Evolutionary conservation across 2,888 invertebrate genomes (phyloP), one percentile per base, ranked within the genome.

Genomic region (Pandemis heparana): DNA sequence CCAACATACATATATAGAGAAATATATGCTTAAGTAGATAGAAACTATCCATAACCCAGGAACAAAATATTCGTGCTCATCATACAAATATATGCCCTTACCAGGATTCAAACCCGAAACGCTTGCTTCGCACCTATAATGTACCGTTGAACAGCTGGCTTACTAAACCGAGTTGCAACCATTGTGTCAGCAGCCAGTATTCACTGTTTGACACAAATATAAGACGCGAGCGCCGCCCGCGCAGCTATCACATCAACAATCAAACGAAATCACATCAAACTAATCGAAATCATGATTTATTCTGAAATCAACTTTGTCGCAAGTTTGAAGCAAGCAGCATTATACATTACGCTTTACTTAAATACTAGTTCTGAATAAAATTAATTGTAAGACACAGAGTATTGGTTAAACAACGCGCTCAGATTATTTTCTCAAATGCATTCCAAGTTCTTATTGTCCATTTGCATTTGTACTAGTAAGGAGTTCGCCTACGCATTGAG

Each of bases 401-500:
- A 32, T 32, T 32, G 2, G 23, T 32, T 32, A 32, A 32, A 32
- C 23, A 32, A 32, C 23, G 4, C 23, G 23, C 4, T 2, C 23
- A 12, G 43, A 43, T 43, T 12, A 43, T 12, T 51, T 18, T 53
- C 18, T 9, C 7, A 8, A 9, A 53, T 53, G 16, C 9, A 48
- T 48, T 53, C 9, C 53, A 53, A 14, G 16, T 8, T 16, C 51
- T 16, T 16, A 9, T 23, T 12, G 3, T 56, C 18, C 5, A 64
- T 59, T 72, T 62, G 32, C 59, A n/a, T 83, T 88, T 84, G 85
- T 81, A 77, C 85, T 2, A 32, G 23, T 32, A 86, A 88, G 77
- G 73, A 78, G 23, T 0, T 32, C 87, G 77, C 89, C 89, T 87
- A 89, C 89, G 84, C 82, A 48, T 23, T 16, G 18, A 53, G 41